phyloP scores from a whole-genome alignment of 2,888 invertebrate species.

The Parapristionchus giblindavisi region DNA sequence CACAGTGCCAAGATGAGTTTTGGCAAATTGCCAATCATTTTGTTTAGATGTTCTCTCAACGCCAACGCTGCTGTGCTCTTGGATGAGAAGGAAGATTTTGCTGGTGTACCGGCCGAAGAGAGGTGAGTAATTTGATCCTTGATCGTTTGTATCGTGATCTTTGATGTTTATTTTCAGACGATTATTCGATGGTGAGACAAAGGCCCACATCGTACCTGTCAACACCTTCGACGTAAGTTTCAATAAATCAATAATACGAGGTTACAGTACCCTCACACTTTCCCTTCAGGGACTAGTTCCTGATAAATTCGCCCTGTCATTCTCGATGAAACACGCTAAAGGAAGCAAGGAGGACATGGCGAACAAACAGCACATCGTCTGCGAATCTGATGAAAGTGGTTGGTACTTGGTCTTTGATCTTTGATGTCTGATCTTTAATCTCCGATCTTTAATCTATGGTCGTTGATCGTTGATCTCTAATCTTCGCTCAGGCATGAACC shows the following conservation, averaged over 20 bases:
- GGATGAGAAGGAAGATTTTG: slow-evolving; percentile 74
- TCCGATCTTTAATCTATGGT: not conserved
- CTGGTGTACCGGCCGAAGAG: slow-evolving; percentile 73
- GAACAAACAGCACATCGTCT: slow-evolving; percentile 93
- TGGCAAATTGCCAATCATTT: not conserved
- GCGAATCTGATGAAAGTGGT: slow-evolving; percentile 97
- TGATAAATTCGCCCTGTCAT: slow-evolving; percentile 82
- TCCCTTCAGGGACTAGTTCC: slow-evolving; percentile 53
- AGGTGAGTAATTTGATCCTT: slow-evolving; percentile 72
- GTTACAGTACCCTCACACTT: not conserved
- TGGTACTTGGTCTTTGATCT: slow-evolving; percentile 70
- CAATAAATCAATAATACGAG: not conserved
- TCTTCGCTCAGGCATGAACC: slow-evolving; percentile 86
- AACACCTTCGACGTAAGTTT: slow-evolving; percentile 32
- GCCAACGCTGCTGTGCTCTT: slow-evolving; percentile 85
- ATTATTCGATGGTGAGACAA: slow-evolving; percentile 19
- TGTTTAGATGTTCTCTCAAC: slow-evolving; percentile 77
- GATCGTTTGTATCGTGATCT: not conserved
- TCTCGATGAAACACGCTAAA: slow-evolving; percentile 92
- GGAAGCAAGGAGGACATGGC: slow-evolving; percentile 81
- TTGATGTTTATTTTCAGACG: slow-evolving; percentile 15
- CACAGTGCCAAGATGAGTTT: not conserved
- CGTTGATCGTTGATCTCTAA: not conserved
- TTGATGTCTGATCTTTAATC: slow-evolving; percentile 8
- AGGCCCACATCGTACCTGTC: slow-evolving; percentile 35